Base-by-base conservation (phyloP, 2,797 vertebrate genomes). In the Microchirus variegatus region DNA sequence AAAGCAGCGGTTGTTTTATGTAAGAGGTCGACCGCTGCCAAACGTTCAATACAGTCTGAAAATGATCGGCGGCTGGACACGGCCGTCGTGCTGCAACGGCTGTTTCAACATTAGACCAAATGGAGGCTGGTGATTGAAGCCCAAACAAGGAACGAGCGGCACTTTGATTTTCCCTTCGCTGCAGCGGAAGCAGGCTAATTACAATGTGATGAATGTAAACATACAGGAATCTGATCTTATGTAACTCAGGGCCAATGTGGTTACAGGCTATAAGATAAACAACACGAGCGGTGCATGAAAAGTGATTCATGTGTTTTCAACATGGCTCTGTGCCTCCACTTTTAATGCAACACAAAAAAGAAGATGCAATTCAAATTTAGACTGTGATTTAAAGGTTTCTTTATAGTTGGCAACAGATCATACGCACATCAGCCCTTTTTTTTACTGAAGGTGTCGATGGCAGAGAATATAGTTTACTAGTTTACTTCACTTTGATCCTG, bases 51-150 rank as follows among this genome's bases (percentile, higher is more conserved):
- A 57, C 70, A 53, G n/a, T 14, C 55, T 57, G 45, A 59, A 71
- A 60, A 38, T 18, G 43, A 73, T 48, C 19, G 53, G 17, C 10
- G 9, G 10, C 13, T 60, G 74, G 73, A 70, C 42, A 54, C 9
- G 1, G 0, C 41, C 31, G 50, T 26, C 31, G 50, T 26, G 1
- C 70, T 55, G 38, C 31, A 66, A 73, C 74, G 40, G 73, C 75
- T 70, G 46, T 51, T 68, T 85, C 69, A 81, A 83, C 83, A 85
- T 42, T 31, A 31, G 58, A 35, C 51, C 53, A 17, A 67, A 61
- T 5, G 19, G 41, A 67, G 19, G 55, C 46, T 50, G 67, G 58
- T 49, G 68, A 66, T 10, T 57, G 43, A 78, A 31, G 15, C 2
- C 48, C 16, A 8, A 9, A 13, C 12, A 19, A 55, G 52, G 18